Percentiles rank a stretch among this genome's conserved stretches.
phyloP scores from a whole-genome alignment of 2,113 vertebrate genomes.

The Sorex araneus region DNA sequence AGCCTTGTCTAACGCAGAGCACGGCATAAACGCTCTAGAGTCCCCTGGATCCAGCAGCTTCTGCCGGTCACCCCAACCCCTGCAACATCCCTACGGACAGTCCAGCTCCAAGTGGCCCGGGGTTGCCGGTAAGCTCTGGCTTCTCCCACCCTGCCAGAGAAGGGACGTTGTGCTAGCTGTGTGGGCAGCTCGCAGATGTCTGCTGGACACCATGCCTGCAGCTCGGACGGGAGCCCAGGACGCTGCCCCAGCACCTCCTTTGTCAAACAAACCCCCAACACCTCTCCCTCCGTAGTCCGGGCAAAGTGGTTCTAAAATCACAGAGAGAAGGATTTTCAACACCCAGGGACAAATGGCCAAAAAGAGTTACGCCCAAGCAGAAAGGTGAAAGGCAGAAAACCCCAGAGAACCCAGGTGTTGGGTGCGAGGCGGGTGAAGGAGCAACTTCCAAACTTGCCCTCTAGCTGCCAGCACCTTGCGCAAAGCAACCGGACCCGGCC shows the following conservation, averaged over 20 bases:
- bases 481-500: background rate
- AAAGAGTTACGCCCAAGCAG: background rate
- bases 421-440: background rate
- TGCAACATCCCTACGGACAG: background rate
- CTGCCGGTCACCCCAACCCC: background rate
- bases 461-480: background rate
- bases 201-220: background rate
- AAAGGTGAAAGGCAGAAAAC: background rate
- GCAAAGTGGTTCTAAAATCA: constrained; percentile 35
- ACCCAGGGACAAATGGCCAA: background rate
- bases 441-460: constrained; percentile 65
- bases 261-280: background rate
- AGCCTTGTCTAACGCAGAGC: background rate
- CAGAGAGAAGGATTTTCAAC: constrained; percentile 29
- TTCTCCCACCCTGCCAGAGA: background rate
- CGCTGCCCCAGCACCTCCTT: constrained; percentile 8
- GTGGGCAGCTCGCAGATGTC: background rate
- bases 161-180: background rate
- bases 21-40: background rate
- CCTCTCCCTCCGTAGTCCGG: background rate
- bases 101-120: background rate
- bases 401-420: background rate
- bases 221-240: background rate
- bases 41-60: constrained; percentile 6
- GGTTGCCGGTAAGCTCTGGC: background rate